A percentile compares a stretch with the other conserved stretches of the same genome.
These are phyloP conservation scores for Daktulosphaira vitifoliae DNA, from an alignment of 1,140 invertebrate genomes.

Conservation along the genomic window DNA sequence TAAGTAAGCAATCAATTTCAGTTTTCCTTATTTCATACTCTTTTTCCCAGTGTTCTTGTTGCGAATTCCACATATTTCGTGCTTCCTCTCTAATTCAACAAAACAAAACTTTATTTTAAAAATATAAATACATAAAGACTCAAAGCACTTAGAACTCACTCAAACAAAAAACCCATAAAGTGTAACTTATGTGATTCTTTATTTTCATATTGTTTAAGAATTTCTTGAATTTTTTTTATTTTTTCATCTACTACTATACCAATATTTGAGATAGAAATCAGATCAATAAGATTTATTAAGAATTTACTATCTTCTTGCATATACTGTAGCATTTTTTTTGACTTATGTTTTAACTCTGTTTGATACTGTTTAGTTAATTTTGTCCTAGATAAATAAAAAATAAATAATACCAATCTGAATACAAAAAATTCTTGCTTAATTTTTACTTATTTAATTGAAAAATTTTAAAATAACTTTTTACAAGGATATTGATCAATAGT, in stretches of 20 bases:
- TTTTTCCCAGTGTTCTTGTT: conserved; percentile 13
- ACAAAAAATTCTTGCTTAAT: no score
- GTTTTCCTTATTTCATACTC: neutral
- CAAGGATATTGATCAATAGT: no score
- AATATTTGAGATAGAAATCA: neutral
- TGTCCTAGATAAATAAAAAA: neutral
- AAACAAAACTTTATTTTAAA: no score
- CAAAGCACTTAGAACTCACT: neutral
- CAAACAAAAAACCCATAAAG: conserved; percentile 22
- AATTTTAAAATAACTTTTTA: no score
- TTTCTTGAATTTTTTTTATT: neutral
- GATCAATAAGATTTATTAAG: neutral
- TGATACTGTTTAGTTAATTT: neutral
- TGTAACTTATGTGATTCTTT: neutral
- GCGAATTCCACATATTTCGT: conserved; percentile 12
- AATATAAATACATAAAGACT: no score
- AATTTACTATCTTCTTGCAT: conserved; percentile 4
- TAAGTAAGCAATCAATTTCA: neutral
- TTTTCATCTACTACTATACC: neutral
- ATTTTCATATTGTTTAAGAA: neutral
- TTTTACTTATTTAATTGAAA: no score
- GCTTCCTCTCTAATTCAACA: conserved; percentile 12
- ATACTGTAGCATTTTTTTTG: neutral
- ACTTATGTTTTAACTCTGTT: conserved; percentile 4
- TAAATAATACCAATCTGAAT: no score